Conservation (phyloP, 2,888 invertebrate genomes). For the Sarcophaga carnaria region DNA sequence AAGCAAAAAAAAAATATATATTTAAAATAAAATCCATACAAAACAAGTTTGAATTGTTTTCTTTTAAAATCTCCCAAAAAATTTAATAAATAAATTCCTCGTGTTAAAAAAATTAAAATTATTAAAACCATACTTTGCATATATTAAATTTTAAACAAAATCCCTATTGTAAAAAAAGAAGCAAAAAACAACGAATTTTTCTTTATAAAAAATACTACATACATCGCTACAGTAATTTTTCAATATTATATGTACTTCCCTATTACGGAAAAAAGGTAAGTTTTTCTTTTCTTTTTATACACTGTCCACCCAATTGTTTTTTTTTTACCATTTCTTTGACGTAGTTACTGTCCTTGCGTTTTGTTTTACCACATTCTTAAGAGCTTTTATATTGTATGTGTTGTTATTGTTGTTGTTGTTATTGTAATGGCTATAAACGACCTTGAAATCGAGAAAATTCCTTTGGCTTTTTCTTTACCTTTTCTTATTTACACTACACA, state of each 20-base stretch:
- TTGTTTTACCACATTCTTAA: constrained; percentile 51
- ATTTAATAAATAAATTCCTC: not conserved
- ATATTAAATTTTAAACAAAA: not conserved
- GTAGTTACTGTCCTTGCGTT: constrained; percentile 68
- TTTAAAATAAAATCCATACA: constrained; percentile 17
- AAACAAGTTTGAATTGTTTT: constrained; percentile 45
- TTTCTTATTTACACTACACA: constrained; percentile 23
- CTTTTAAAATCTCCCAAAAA: constrained; percentile 20
- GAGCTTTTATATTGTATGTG: not conserved
- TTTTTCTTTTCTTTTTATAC: not conserved
- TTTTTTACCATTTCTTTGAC: constrained; percentile 50
- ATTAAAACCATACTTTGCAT: not conserved
- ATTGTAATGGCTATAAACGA: constrained; percentile 66
- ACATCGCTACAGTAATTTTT: constrained; percentile 15
- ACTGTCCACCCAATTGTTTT: not conserved
- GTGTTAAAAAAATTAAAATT: not conserved
- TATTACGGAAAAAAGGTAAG: constrained; percentile 40
- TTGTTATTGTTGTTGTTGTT: constrained; percentile 23
- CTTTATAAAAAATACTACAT: not conserved
- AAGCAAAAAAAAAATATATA: not conserved
- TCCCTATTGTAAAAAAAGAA: constrained; percentile 1
- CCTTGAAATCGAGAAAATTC: constrained; percentile 70
- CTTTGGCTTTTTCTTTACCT: constrained; percentile 48
- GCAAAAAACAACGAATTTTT: constrained; percentile 39
- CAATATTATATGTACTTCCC: not conserved